Conservation (phyloP, 2,888 invertebrate genomes). For the Drosophila sordidapex region DNA sequence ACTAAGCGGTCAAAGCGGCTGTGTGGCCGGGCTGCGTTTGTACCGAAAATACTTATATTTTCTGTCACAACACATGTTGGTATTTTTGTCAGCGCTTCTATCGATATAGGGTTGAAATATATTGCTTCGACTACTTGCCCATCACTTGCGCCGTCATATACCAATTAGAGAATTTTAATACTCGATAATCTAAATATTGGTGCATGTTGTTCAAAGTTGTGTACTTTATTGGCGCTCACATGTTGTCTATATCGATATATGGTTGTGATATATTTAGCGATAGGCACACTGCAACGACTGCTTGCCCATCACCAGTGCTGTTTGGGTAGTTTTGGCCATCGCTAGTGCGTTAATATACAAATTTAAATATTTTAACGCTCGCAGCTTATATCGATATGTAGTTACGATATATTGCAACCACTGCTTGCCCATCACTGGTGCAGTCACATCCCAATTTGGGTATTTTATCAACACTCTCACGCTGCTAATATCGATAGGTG, state of each 20-base stretch:
- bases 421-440: neutral
- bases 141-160: slow-evolving; percentile 26
- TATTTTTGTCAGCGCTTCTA: slow-evolving; percentile 1
- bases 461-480: neutral
- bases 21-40: slow-evolving; percentile 22
- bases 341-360: neutral
- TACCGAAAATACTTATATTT: neutral
- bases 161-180: neutral
- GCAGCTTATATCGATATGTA: neutral
- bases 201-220: neutral
- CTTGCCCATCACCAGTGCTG: neutral
- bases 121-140: slow-evolving; percentile 10
- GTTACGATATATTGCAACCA: neutral
- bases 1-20: slow-evolving; percentile 9
- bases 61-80: neutral
- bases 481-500: slow-evolving; percentile 21
- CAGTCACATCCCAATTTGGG: neutral
- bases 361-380: neutral
- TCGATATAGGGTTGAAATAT: neutral
- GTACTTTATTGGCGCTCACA: neutral
- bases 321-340: neutral
- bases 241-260: neutral
- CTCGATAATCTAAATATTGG: neutral
- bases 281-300: neutral
- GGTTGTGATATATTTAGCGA: neutral